These are phyloP conservation scores for Drosophila seguyi DNA, from an alignment of 1,140 invertebrate species.

Conservation along the genomic window DNA sequence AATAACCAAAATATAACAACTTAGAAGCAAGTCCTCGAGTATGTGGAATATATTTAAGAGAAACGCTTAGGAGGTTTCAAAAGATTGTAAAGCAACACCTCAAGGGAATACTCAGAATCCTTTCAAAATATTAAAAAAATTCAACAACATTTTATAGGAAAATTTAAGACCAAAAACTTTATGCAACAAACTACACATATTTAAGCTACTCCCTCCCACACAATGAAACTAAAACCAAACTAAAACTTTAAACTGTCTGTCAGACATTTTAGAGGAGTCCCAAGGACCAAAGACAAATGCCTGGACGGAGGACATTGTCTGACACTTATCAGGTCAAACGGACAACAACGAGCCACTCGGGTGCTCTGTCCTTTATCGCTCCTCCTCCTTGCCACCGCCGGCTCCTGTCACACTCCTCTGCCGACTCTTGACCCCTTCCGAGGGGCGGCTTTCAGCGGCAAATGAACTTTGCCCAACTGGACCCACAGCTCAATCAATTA, in stretches of 20 bases:
- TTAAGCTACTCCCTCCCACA: background rate
- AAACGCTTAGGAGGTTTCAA: background rate
- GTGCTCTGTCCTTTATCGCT: background rate
- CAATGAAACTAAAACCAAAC: constrained; percentile 29
- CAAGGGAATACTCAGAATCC: background rate
- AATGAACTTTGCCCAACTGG: constrained; percentile 36
- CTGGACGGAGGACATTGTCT: constrained; percentile 12
- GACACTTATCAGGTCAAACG: constrained; percentile 40
- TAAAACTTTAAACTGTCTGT: constrained; percentile 50
- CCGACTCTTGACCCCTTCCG: constrained; percentile 29
- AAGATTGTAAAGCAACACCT: background rate
- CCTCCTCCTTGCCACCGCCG: background rate
- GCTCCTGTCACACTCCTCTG: constrained; percentile 3
- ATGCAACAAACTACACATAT: background rate
- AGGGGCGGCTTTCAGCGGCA: constrained; percentile 10
- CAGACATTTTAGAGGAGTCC: constrained; percentile 19
- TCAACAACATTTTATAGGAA: background rate
- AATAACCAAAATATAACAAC: background rate
- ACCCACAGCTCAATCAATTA: constrained; percentile 28
- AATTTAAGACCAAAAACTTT: background rate
- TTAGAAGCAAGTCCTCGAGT: background rate
- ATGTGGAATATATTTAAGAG: constrained; percentile 11
- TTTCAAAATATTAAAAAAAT: background rate
- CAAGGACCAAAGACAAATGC: constrained; percentile 22
- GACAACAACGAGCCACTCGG: constrained; percentile 21